Base-by-base conservation (phyloP, 1,140 invertebrate genomes). In the Leptopilina clavipes region DNA sequence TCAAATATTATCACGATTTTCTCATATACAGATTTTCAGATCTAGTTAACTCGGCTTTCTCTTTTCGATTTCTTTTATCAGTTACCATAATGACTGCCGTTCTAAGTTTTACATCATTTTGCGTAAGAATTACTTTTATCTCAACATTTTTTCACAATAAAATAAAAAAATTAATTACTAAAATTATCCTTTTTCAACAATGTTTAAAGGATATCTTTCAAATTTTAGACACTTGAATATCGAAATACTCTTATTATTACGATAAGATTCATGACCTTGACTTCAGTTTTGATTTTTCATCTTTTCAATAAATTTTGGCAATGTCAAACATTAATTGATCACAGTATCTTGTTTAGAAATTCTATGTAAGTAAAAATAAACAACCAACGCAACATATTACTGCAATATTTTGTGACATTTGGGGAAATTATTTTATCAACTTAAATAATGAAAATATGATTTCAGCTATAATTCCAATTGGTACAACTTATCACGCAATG, bases 41-140 rank as follows among this genome's bases (percentile, higher is more conserved):
- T 11, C 11, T 48, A 0, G 12, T 48, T 48, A n/a, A 48, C 12
- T n/a, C 45, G 1, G 12, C 12, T n/a, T 48, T 48, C 12, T 48
- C 45, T 1, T 48, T 48, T n/a, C 8, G 45, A 48, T n/a, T 48
- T n/a, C 14, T 48, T 1, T n/a, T 48, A 5, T 14, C 45, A n/a
- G n/a, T 48, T 12, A 5, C 45, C 5, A 3, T 48, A 48, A n/a
- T 12, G 8, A 48, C 45, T 3, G 3, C 3, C n/a, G n/a, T 12
- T 48, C n/a, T 48, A 48, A 48, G 45, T 48, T 48, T 48, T 48
- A n/a, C 45, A n/a, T 12, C 45, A 12, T 48, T 48, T 48, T 48
- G 45, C n/a, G 45, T 48, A 48, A 48, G 45, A 31, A 31, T 31
- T 31, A 1, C 25, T 31, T 31, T 31, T n/a, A n/a, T n/a, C 25